phyloP scores from a whole-genome alignment of 2,797 vertebrate genomes.

The Myotis pilosus region DNA sequence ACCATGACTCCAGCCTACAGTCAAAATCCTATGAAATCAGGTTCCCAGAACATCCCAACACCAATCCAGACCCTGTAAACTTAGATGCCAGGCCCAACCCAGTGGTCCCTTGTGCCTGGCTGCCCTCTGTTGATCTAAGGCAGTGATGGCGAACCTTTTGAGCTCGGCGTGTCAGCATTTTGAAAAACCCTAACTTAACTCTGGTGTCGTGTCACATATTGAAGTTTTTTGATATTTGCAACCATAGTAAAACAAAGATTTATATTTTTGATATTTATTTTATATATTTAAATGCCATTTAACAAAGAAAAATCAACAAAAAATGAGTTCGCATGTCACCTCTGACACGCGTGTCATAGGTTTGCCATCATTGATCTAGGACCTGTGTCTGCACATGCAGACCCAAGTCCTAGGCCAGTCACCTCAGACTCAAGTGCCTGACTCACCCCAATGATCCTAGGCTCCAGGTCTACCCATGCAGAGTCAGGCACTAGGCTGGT shows the following conservation, averaged over 20 bases:
- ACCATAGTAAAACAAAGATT: too few relatives aligned
- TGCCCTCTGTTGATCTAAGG: background rate
- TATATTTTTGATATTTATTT: too few relatives aligned
- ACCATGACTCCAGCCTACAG: background rate
- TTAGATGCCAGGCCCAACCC: background rate
- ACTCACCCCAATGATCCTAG: background rate
- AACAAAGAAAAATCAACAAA: too few relatives aligned
- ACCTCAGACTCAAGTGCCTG: background rate
- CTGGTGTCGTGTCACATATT: too few relatives aligned
- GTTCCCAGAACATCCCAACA: background rate
- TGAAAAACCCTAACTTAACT: too few relatives aligned
- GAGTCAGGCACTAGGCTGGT: background rate
- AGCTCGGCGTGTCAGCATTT: too few relatives aligned
- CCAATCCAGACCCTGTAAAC: background rate
- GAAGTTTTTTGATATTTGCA: too few relatives aligned
- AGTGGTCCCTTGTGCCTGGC: background rate
- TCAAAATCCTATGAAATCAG: background rate
- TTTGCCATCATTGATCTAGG: background rate
- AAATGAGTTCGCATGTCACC: too few relatives aligned
- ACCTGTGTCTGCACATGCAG: background rate
- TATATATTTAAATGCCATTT: too few relatives aligned
- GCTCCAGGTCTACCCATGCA: background rate
- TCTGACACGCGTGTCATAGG: too few relatives aligned
- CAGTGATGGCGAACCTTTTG: too few relatives aligned
- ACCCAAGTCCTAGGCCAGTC: background rate